These are phyloP conservation scores for Drosophila parthenogenetica DNA, from an alignment of 2,888 invertebrate species.

Conservation along the genomic window DNA sequence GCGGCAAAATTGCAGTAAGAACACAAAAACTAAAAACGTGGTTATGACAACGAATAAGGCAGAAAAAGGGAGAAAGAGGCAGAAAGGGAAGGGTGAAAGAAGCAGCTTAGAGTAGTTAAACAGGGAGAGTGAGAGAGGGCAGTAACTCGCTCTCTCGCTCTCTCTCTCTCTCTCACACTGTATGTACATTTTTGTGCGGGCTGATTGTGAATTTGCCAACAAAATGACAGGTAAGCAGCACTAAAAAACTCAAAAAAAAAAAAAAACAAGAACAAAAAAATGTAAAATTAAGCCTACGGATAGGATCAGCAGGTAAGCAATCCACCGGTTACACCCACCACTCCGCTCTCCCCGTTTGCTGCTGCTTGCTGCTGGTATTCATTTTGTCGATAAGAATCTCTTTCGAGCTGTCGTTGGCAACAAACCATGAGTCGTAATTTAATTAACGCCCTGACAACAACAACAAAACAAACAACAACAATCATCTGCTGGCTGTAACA, in stretches of 20 bases:
- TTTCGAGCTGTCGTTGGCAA: constrained; percentile 39
- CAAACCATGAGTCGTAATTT: constrained; percentile 50
- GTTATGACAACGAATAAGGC: neutral
- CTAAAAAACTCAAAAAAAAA: constrained; percentile 21
- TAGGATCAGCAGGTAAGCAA: constrained; percentile 45
- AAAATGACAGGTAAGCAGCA: constrained; percentile 56
- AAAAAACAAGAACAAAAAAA: constrained; percentile 3
- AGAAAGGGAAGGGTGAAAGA: neutral
- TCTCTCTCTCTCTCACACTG: neutral
- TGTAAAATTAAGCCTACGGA: constrained; percentile 47
- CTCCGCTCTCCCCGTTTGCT: neutral
- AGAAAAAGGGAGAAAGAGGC: too few relatives aligned
- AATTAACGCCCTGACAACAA: constrained; percentile 50
- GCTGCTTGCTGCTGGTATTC: constrained; percentile 28
- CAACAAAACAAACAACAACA: constrained; percentile 26
- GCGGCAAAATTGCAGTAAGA: constrained; percentile 52
- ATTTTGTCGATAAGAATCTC: constrained; percentile 57
- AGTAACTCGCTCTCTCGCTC: neutral
- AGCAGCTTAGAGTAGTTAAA: too few relatives aligned
- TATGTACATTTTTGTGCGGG: constrained; percentile 14
- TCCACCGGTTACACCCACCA: neutral
- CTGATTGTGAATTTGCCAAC: constrained; percentile 35
- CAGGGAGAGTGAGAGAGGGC: constrained; percentile 1
- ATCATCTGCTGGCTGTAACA: constrained; percentile 38
- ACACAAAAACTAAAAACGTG: constrained; percentile 28